Evolutionary conservation across 2,888 invertebrate genomes (phyloP).

Genomic region (Rhagonycha lutea): DNA sequence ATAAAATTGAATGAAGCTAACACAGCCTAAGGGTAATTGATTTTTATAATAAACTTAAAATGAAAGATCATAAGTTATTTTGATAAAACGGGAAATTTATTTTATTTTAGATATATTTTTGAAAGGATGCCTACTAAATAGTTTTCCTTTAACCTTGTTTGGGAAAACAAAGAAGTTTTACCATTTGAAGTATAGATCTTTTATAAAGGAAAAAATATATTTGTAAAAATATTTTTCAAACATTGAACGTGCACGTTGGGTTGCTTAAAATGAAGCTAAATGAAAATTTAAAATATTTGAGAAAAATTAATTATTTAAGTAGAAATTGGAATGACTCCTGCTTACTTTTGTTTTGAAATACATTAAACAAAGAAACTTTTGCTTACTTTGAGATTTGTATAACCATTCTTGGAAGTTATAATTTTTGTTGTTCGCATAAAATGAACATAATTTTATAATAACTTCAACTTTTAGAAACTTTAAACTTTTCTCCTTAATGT

Average conservation of each 20-base stretch:
- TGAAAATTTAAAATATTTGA: not conserved
- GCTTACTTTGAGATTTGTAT: not conserved
- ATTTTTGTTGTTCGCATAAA: not conserved
- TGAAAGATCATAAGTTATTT: not conserved
- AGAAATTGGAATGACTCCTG: not conserved
- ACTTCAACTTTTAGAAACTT: not conserved
- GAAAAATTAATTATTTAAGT: not conserved
- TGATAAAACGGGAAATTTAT: too few species aligned
- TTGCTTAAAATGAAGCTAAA: not conserved
- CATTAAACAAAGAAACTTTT: not conserved
- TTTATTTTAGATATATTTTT: not conserved
- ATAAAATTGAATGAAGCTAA: too few species aligned
- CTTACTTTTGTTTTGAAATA: not conserved
- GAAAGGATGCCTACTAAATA: not conserved
- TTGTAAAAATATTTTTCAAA: not conserved
- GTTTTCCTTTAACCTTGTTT: not conserved
- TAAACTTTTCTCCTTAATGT: not conserved
- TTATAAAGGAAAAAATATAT: not conserved
- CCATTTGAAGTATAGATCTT: not conserved
- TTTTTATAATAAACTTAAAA: not conserved
- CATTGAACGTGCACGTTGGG: not conserved
- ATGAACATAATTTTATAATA: not conserved
- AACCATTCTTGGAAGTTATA: not conserved
- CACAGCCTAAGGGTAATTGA: too few species aligned
- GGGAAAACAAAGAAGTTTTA: not conserved